Percentiles rank a stretch among this genome's conserved stretches.
Conservation (phyloP, 2,888 invertebrate species). For the Protodeltote pygarga region DNA sequence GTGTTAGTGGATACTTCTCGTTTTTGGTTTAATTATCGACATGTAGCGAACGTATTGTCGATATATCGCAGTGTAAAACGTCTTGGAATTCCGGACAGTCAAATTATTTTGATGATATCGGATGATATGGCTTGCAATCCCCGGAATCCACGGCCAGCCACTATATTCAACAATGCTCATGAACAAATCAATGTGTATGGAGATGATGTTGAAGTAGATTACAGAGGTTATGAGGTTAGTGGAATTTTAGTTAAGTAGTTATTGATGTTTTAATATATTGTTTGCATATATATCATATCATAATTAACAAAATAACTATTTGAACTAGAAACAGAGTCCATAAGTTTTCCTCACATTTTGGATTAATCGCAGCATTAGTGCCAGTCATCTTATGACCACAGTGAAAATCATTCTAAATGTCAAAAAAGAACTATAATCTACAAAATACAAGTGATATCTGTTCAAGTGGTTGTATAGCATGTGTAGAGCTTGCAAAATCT, state of each 20-base stretch:
- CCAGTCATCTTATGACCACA: too few relatives aligned
- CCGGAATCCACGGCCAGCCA: conserved; percentile 98
- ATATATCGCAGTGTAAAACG: conserved; percentile 99
- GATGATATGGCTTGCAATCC: conserved; percentile 99
- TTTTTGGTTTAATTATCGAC: conserved; percentile 99
- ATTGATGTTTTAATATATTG: too few relatives aligned
- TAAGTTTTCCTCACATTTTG: too few relatives aligned
- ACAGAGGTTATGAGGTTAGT: conserved; percentile 95
- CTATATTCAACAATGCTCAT: conserved; percentile 99
- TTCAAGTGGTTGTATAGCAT: too few relatives aligned
- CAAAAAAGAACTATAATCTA: too few relatives aligned
- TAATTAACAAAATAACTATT: too few relatives aligned
- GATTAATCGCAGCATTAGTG: too few relatives aligned
- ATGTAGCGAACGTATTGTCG: conserved; percentile 99
- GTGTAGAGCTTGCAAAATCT: too few relatives aligned
- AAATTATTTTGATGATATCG: conserved; percentile 99
- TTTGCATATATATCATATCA: too few relatives aligned
- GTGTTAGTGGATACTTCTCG: conserved; percentile 99
- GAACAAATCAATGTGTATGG: conserved; percentile 99
- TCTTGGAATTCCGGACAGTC: conserved; percentile 99
- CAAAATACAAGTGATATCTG: too few relatives aligned
- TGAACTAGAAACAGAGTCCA: too few relatives aligned
- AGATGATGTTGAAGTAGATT: conserved; percentile 99
- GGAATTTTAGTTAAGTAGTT: not conserved
- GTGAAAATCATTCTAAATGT: too few relatives aligned